Conservation (phyloP, 2,797 vertebrate genomes). For the Anolis apletophallus region DNA sequence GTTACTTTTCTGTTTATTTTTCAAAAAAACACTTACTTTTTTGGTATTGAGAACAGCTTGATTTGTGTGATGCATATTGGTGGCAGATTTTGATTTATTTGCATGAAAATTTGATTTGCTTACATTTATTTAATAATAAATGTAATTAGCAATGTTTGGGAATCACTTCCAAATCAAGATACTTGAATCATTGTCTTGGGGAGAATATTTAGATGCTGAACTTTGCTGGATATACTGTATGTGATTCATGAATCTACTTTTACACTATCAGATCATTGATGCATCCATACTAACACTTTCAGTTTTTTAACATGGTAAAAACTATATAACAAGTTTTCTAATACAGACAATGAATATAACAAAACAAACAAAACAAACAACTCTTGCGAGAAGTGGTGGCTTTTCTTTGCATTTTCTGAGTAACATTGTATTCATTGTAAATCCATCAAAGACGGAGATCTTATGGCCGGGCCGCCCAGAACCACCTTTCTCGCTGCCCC, state of each 20-base stretch:
- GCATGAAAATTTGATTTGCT: not conserved
- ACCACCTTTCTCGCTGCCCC: no score
- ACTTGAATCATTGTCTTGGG: not conserved
- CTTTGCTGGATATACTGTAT: not conserved
- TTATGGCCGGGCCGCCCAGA: no score
- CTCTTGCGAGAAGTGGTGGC: not conserved
- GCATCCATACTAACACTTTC: not conserved
- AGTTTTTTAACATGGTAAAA: not conserved
- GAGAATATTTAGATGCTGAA: not conserved
- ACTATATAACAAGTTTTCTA: not conserved
- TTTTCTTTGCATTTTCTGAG: not conserved
- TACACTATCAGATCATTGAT: not conserved
- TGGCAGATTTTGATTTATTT: not conserved
- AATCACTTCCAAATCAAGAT: not conserved
- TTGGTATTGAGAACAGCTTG: not conserved
- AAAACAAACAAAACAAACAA: not conserved
- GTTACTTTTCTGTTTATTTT: not conserved
- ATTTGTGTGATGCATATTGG: not conserved
- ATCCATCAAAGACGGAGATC: no score
- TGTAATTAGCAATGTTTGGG: not conserved
- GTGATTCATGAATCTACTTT: not conserved
- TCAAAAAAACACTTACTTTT: not conserved
- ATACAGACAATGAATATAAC: not conserved
- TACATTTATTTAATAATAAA: not conserved
- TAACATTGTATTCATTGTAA: not conserved